Percentiles rank a stretch among this genome's conserved stretches.
phyloP scores from a whole-genome alignment of 2,888 invertebrate species.

The Fabriciana adippe region DNA sequence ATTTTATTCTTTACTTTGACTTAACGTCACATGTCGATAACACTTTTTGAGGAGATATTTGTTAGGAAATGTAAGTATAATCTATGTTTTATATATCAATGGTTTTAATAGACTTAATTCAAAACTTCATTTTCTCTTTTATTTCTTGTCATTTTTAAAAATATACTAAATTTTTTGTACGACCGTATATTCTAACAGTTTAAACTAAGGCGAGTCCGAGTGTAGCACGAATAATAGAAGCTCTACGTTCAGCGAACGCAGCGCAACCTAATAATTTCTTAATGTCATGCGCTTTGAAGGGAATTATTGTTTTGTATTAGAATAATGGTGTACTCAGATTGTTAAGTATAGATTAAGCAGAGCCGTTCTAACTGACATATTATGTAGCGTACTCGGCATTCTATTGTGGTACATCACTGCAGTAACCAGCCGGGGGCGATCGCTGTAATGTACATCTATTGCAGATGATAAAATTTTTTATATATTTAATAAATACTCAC shows the following conservation, averaged over 20 bases:
- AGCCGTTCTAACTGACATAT: slow-evolving; percentile 54
- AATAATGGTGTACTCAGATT: slow-evolving; percentile 74
- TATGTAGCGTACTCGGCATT: slow-evolving; percentile 45
- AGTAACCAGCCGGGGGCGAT: slow-evolving; percentile 32
- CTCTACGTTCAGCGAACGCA: slow-evolving; percentile 73
- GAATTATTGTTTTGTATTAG: slow-evolving; percentile 80
- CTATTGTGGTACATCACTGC: slow-evolving; percentile 45
- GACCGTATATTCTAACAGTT: neutral
- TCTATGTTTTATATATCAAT: too few relatives aligned
- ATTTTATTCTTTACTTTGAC: too few relatives aligned
- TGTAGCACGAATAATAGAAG: slow-evolving; percentile 35
- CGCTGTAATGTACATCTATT: slow-evolving; percentile 4
- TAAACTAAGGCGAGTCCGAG: neutral
- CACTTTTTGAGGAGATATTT: too few relatives aligned
- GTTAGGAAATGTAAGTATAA: too few relatives aligned
- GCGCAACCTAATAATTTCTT: slow-evolving; percentile 80
- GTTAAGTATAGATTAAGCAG: slow-evolving; percentile 58
- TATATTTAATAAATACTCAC: neutral
- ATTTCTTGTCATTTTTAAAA: too few relatives aligned
- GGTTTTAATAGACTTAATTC: too few relatives aligned
- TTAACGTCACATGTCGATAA: too few relatives aligned
- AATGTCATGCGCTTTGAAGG: slow-evolving; percentile 78
- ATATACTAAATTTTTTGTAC: neutral
- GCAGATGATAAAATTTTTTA: slow-evolving; percentile 8
- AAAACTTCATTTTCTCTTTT: too few relatives aligned